These are phyloP conservation scores for Cryptocephalus primarius DNA, from an alignment of 2,888 invertebrate genomes.

Conservation along the genomic window DNA sequence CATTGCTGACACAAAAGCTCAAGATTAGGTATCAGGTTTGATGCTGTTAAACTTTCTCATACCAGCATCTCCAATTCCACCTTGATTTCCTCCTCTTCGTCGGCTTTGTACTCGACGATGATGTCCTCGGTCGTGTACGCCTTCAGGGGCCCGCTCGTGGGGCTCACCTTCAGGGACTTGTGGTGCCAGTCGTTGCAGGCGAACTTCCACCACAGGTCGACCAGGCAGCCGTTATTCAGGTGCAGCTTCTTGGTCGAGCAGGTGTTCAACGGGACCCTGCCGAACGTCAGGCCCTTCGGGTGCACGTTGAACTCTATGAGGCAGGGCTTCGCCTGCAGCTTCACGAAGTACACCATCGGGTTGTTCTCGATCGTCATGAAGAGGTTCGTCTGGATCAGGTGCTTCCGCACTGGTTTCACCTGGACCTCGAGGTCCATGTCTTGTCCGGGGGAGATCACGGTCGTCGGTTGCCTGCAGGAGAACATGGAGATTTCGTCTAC, in stretches of 20 bases:
- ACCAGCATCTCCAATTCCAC: background rate
- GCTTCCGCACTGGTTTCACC: constrained; percentile 27
- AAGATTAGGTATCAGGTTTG: background rate
- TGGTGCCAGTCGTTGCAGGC: constrained; percentile 33
- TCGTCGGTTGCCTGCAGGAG: background rate
- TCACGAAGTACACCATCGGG: constrained; percentile 19
- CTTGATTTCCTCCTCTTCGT: background rate
- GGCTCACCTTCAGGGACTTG: constrained; percentile 38
- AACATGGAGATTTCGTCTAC: background rate
- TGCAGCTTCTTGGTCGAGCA: constrained; percentile 30
- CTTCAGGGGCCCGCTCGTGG: constrained; percentile 17
- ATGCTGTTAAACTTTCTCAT: background rate
- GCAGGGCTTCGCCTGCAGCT: constrained; percentile 41
- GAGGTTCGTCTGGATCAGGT: constrained; percentile 26
- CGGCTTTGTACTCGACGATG: background rate
- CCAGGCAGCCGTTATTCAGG: constrained; percentile 45
- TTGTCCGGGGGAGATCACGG: constrained; percentile 21
- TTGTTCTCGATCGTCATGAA: constrained; percentile 43
- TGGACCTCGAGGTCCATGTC: constrained; percentile 24
- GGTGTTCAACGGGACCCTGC: constrained; percentile 20
- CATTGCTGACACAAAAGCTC: no score
- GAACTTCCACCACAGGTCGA: constrained; percentile 47
- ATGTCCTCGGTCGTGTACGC: background rate
- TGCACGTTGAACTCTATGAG: constrained; percentile 39
- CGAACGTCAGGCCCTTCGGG: constrained; percentile 39